phyloP scores from a whole-genome alignment of 1,140 invertebrate genomes.

The Conus betulinus region DNA sequence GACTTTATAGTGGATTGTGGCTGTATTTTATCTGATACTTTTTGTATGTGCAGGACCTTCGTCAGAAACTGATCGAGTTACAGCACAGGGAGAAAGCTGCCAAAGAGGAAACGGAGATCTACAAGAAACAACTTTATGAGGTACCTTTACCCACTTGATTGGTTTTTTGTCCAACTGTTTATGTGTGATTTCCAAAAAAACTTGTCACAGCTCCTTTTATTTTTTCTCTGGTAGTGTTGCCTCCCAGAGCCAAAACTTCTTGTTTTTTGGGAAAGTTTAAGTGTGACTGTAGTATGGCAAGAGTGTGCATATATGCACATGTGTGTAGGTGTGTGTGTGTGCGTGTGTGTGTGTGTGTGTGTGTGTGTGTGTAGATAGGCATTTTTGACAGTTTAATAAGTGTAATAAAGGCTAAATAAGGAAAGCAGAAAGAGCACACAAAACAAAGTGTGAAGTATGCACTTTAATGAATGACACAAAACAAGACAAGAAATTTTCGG shows the following conservation, averaged over 20 bases:
- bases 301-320: background rate
- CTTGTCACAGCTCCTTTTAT: too few species aligned
- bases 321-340: background rate
- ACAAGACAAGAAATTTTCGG: too few species aligned
- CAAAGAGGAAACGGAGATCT: conserved; percentile 61
- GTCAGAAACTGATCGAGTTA: conserved; percentile 64
- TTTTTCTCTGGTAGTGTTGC: too few species aligned
- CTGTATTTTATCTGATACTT: conserved; percentile 15
- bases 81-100: conserved; percentile 66
- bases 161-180: too few species aligned
- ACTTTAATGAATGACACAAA: too few species aligned
- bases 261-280: too few species aligned
- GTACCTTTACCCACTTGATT: conserved; percentile 16
- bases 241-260: too few species aligned
- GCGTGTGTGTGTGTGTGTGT: too few species aligned
- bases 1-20: background rate
- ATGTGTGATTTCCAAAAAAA: too few species aligned
- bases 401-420: too few species aligned
- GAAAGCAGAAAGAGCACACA: too few species aligned
- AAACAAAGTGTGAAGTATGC: too few species aligned
- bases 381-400: background rate
- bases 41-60: conserved; percentile 57
- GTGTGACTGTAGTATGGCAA: background rate
- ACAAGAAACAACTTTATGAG: conserved; percentile 64
- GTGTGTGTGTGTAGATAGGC: background rate